Conservation (phyloP, 2,113 vertebrate genomes). For the Sturnus vulgaris region DNA sequence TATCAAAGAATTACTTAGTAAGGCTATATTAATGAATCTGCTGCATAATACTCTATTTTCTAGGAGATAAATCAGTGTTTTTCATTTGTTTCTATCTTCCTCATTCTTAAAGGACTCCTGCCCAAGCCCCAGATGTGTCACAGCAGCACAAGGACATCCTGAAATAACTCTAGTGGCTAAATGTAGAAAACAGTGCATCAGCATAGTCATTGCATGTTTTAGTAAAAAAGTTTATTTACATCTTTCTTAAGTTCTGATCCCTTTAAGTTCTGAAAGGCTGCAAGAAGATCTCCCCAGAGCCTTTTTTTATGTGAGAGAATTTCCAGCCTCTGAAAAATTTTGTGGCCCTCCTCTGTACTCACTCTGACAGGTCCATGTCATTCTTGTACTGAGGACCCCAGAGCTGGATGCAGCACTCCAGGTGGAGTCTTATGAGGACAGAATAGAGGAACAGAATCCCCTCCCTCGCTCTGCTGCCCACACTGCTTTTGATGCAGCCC, state of each 20-base stretch:
- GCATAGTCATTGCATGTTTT: neutral
- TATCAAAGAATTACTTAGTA: neutral
- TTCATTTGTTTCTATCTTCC: neutral
- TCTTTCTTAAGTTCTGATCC: neutral
- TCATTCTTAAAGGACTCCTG: neutral
- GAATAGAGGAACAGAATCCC: neutral
- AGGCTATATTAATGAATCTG: neutral
- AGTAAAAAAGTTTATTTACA: neutral
- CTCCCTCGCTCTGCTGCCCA: neutral
- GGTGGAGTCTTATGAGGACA: neutral
- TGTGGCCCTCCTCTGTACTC: neutral
- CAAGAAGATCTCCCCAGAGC: neutral
- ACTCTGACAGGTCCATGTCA: neutral
- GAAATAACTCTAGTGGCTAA: neutral
- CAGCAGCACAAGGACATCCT: neutral
- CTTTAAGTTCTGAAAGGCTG: neutral
- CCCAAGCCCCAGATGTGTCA: neutral
- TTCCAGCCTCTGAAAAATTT: neutral
- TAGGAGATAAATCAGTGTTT: neutral
- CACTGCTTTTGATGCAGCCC: fast-evolving
- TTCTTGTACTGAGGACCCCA: neutral
- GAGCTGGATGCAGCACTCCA: neutral
- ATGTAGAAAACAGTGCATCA: neutral
- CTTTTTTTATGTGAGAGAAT: neutral
- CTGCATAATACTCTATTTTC: neutral